Percentiles rank a stretch among this genome's conserved stretches.
phyloP scores from a whole-genome alignment of 64 coral and sea anemone genomes.

The Platygyra sinensis region DNA sequence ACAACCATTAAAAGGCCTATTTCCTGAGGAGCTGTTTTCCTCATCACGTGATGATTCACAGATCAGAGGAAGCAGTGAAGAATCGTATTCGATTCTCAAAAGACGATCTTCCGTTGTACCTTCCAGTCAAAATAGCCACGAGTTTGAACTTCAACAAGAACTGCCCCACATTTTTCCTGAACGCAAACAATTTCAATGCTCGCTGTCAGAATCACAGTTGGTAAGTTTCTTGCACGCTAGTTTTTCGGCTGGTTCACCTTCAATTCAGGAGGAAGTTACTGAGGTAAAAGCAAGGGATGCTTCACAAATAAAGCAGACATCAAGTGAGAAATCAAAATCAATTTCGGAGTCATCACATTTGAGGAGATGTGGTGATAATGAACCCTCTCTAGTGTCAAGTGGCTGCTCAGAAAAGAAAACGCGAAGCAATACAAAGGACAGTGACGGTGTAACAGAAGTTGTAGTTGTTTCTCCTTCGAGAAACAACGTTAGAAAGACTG shows the following conservation, averaged over 20 bases:
- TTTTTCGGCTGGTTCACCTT: background rate
- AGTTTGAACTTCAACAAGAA: background rate
- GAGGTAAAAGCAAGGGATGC: background rate
- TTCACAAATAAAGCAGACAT: background rate
- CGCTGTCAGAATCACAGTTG: conserved; percentile 29
- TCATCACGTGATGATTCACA: background rate
- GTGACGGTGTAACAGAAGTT: background rate
- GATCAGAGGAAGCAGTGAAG: background rate
- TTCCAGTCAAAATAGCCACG: background rate
- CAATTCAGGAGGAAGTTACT: background rate
- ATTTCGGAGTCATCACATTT: background rate
- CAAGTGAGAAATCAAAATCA: background rate
- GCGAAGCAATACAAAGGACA: background rate
- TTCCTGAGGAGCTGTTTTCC: background rate
- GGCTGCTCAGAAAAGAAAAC: background rate
- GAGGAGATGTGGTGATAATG: background rate
- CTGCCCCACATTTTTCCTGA: background rate
- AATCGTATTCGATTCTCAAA: conserved; percentile 6
- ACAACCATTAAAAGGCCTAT: conserved; percentile 4
- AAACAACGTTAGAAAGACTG: background rate
- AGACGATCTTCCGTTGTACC: background rate
- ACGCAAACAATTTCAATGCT: background rate
- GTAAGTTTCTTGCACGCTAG: conserved; percentile 1
- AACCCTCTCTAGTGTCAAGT: background rate
- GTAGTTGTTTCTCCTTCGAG: background rate